Evolutionary conservation across 2,888 invertebrate species (phyloP).

Genomic region (Proisotoma minuta): DNA sequence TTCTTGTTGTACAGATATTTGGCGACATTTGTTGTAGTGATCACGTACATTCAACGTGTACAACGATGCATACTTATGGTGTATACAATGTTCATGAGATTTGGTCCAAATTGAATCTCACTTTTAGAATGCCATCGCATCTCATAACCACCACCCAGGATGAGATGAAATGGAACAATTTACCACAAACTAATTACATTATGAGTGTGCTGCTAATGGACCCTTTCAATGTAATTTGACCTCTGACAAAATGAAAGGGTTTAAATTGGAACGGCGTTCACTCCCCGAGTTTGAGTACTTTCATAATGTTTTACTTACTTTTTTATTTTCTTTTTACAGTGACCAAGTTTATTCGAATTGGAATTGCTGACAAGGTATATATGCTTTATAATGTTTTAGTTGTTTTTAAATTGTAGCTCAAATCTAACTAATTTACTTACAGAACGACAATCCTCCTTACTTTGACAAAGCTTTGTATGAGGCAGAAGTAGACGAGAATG

Average conservation of each 20-base stretch:
- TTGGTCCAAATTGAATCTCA: no score
- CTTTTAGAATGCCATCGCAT: no score
- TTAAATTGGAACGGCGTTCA: background rate
- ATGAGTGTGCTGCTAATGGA: background rate
- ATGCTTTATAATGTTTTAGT: background rate
- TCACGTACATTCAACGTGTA: no score
- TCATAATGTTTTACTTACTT: background rate
- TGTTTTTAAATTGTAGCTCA: background rate
- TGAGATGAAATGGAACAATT: background rate
- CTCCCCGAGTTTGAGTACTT: background rate
- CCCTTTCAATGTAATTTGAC: background rate
- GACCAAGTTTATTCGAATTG: conserved; percentile 96
- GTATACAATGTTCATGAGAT: no score
- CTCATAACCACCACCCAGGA: background rate
- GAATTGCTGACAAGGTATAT: conserved; percentile 66
- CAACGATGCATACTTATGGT: no score
- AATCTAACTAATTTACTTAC: background rate
- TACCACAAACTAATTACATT: background rate
- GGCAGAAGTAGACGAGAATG: conserved; percentile 96
- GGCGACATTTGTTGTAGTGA: no score
- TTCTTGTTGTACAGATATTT: no score
- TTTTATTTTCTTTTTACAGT: conserved; percentile 61
- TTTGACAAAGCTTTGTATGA: conserved; percentile 95
- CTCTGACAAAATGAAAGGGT: background rate
- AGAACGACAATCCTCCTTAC: conserved; percentile 94